These are phyloP conservation scores for Parasteatoda lunata DNA, from an alignment of 2,888 invertebrate genomes.

Conservation along the genomic window DNA sequence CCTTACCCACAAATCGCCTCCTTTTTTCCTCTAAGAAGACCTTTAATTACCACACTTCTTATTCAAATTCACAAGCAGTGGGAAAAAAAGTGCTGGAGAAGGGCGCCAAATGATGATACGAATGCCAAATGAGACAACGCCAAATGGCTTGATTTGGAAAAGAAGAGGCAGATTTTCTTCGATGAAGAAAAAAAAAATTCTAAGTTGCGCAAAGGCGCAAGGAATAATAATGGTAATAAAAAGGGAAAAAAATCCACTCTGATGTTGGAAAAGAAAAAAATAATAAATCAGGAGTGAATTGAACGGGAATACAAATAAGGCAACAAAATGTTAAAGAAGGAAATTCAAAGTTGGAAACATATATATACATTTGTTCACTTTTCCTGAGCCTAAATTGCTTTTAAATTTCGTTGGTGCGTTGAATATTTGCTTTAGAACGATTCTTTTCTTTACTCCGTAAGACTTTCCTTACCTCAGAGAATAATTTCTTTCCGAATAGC, in stretches of 20 bases:
- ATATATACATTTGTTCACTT: slow-evolving; percentile 10
- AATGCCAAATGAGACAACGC: slow-evolving; percentile 33
- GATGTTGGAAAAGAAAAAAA: neutral
- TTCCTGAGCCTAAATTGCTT: slow-evolving; percentile 27
- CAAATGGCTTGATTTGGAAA: slow-evolving; percentile 34
- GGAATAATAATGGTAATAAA: neutral
- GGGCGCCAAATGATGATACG: slow-evolving; percentile 31
- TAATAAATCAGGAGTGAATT: slow-evolving; percentile 9
- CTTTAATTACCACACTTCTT: slow-evolving; percentile 35
- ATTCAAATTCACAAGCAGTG: slow-evolving; percentile 34
- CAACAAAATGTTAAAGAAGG: slow-evolving; percentile 17
- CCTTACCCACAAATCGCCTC: slow-evolving; percentile 1
- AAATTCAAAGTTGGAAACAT: slow-evolving; percentile 8
- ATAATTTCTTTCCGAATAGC: neutral
- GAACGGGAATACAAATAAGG: slow-evolving; percentile 40
- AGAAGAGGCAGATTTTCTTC: slow-evolving; percentile 9
- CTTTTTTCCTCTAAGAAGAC: neutral
- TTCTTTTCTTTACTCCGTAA: neutral
- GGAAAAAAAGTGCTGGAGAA: neutral
- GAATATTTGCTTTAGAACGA: neutral
- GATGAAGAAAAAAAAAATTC: neutral
- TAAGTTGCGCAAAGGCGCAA: neutral
- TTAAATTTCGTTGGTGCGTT: slow-evolving; percentile 13
- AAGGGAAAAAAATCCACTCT: neutral
- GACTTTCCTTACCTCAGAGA: neutral